A percentile compares a stretch with the other conserved stretches of the same genome.
Evolutionary conservation across 2,797 vertebrate species (phyloP).

Genomic region (Scleropages formosus): DNA sequence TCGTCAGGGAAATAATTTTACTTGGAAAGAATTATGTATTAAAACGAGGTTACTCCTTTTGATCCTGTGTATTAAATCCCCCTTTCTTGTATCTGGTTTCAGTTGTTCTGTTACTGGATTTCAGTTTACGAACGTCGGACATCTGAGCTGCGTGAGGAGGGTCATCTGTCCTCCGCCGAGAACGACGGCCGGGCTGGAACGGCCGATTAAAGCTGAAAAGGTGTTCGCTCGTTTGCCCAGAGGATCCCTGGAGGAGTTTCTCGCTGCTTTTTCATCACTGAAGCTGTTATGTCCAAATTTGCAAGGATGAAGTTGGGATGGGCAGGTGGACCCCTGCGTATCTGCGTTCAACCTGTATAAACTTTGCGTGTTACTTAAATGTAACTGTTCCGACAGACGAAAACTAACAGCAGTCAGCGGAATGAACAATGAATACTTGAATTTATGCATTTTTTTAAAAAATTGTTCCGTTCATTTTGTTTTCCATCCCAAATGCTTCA

Average conservation of each 20-base stretch:
- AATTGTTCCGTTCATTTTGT: background rate
- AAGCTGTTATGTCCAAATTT: background rate
- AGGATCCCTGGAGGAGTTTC: slow-evolving; percentile 5
- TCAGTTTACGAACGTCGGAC: slow-evolving; percentile 34
- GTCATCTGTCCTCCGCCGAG: background rate
- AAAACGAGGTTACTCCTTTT: background rate
- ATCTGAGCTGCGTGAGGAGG: slow-evolving; percentile 22
- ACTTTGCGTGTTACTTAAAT: background rate
- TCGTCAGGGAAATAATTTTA: background rate
- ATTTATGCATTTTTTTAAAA: no score
- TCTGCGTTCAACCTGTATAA: background rate
- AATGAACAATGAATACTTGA: background rate
- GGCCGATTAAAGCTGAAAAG: background rate
- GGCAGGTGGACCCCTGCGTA: background rate
- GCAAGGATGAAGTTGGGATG: slow-evolving; percentile 18
- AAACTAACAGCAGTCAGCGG: background rate
- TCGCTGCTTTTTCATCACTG: background rate
- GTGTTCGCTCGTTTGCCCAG: background rate
- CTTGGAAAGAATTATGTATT: no score
- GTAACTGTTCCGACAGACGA: background rate
- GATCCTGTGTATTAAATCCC: background rate
- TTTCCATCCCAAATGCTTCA: background rate
- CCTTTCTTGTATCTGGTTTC: background rate
- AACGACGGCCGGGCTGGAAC: background rate
- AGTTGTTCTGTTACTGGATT: slow-evolving; percentile 31